Percentiles rank a stretch among this genome's conserved stretches.
phyloP scores from a whole-genome alignment of 2,888 invertebrate species.

The Bellardia pandia region DNA sequence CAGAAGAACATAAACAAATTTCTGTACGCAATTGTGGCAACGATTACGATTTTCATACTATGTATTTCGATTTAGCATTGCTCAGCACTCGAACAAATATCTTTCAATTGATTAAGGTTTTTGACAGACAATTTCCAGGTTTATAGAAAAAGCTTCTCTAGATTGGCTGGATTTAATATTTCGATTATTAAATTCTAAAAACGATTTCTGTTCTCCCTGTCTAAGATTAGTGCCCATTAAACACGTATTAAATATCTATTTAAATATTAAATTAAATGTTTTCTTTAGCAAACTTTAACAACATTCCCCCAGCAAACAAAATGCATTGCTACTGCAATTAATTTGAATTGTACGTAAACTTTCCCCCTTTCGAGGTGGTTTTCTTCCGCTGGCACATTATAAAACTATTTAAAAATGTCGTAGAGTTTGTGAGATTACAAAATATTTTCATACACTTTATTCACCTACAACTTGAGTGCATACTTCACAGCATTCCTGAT shows the following conservation, averaged over 20 bases:
- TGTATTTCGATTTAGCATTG: too few relatives aligned
- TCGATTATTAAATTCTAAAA: too few relatives aligned
- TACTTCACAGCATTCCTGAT: conserved; percentile 20
- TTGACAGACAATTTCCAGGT: too few relatives aligned
- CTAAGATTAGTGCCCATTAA: too few relatives aligned
- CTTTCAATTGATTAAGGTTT: too few relatives aligned
- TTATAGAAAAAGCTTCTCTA: too few relatives aligned
- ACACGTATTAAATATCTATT: background rate
- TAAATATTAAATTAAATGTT: conserved; percentile 6
- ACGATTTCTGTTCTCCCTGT: too few relatives aligned
- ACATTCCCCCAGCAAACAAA: background rate
- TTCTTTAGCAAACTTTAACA: conserved; percentile 1
- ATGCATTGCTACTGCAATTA: conserved; percentile 30
- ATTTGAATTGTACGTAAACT: conserved; percentile 5
- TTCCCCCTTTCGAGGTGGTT: background rate
- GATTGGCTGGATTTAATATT: too few relatives aligned
- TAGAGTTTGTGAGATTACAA: conserved; percentile 18
- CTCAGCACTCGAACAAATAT: too few relatives aligned
- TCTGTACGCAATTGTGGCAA: too few relatives aligned
- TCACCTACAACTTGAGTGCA: conserved; percentile 42
- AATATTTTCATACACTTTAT: conserved; percentile 39
- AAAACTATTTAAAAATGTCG: conserved; percentile 57
- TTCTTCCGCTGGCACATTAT: conserved; percentile 15
- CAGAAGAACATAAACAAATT: too few relatives aligned
- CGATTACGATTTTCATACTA: too few relatives aligned